These are phyloP conservation scores for Caiman crocodilus DNA, from an alignment of 2,797 vertebrate species.

Conservation along the genomic window DNA sequence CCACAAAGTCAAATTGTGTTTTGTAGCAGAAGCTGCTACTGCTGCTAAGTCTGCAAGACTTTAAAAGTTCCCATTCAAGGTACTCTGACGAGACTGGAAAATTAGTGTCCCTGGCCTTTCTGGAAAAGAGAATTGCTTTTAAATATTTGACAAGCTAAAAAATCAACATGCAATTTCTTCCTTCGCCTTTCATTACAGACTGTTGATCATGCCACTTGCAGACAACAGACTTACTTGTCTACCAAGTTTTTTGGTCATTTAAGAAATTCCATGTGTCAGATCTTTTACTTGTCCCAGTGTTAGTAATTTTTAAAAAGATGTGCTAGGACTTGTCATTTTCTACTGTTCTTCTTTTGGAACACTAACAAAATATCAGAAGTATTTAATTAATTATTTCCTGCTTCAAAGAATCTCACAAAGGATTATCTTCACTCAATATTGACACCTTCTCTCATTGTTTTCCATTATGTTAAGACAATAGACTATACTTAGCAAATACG, in stretches of 20 bases:
- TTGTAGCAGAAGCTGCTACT: background rate
- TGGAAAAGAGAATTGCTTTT: background rate
- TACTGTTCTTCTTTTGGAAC: accelerated
- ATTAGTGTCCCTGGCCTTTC: background rate
- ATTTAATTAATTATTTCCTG: background rate
- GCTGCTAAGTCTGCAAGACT: background rate
- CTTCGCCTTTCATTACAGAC: background rate
- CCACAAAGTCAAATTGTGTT: background rate
- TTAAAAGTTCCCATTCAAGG: background rate
- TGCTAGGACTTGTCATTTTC: background rate
- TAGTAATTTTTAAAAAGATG: background rate
- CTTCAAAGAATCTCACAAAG: background rate
- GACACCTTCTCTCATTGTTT: background rate
- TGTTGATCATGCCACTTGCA: background rate
- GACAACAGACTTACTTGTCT: background rate
- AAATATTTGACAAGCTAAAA: background rate
- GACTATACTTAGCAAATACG: background rate
- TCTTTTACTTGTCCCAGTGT: background rate
- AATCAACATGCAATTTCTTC: background rate
- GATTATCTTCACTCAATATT: background rate
- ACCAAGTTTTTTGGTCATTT: background rate
- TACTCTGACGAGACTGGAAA: background rate
- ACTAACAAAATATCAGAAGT: background rate
- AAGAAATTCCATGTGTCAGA: background rate
- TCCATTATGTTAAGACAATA: background rate